Base-by-base conservation (phyloP, 1,140 invertebrate species). In the Dreissena polymorpha region DNA sequence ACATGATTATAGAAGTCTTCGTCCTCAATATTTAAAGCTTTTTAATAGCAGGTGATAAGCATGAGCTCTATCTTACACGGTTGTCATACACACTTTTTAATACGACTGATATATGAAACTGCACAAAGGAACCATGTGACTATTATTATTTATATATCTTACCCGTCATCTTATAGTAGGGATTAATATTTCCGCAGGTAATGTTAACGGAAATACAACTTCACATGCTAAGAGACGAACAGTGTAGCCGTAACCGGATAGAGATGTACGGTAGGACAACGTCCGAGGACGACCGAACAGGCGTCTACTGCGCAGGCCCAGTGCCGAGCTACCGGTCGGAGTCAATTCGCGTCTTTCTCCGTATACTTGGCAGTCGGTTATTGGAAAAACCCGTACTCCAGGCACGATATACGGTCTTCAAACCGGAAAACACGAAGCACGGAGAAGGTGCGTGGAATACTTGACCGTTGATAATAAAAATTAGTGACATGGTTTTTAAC, bases 241-340 rank as follows among this genome's bases (percentile, higher is more conserved):
- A 76, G 29, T 83, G 81, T 69, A 39, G n/a, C 13, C n/a, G 71
- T 0, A 83, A 83, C 72, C 29, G 64, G 14, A 77, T 76, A 12
- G 72, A 83, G 57, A 50, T 83, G 10, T 83, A 83, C 51, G 81
- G 76, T 57, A 25, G 72, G 1, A 70, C 81, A 2, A 76, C 65
- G 2, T 70, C 81, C 0, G 72, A 75, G 53, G 50, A 70, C 3
- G 65, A 71, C 53, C 50, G 73, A 0, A 77, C 72, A 39, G 81
- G 65, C 5, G 81, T 83, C 8, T 83, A 83, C 21, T 83, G 81
- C 49, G 55, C 50, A 14, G 81, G 81, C 18, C 72, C 81, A 3
- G 81, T 83, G 1, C 67, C 14, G 12, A 53, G 70, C 50, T 83
- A 76, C 72, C 49, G n/a, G n/a, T 83, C 81, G 5, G 74, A 83